Percentiles rank a stretch among this genome's conserved stretches.
Conservation (phyloP, 2,113 vertebrate genomes). For the Coptodon bakossiorum region DNA sequence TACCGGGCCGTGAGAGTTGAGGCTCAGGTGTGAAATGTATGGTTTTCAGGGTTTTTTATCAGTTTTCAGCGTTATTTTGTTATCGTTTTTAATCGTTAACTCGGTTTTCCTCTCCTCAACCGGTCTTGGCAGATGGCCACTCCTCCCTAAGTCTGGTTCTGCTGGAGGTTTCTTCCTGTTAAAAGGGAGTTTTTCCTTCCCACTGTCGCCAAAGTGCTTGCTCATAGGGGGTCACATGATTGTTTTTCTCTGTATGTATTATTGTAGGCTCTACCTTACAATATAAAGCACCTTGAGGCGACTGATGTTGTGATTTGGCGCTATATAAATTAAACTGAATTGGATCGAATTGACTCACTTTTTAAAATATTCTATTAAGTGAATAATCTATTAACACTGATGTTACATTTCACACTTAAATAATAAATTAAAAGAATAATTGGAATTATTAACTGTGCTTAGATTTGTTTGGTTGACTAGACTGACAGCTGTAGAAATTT, state of each 20-base stretch:
- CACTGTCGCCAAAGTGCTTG: not conserved
- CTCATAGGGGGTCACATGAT: not conserved
- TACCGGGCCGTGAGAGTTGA: too few relatives aligned
- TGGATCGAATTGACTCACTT: not conserved
- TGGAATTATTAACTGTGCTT: not conserved
- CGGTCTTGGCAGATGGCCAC: accelerated
- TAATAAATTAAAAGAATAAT: not conserved
- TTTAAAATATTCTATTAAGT: not conserved
- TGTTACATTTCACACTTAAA: not conserved
- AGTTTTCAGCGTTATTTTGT: too few relatives aligned
- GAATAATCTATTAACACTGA: not conserved
- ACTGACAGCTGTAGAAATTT: accelerated
- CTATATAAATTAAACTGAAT: not conserved
- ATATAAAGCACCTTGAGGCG: not conserved
- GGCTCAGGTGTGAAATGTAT: too few relatives aligned
- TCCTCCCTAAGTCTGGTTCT: accelerated
- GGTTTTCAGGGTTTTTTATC: too few relatives aligned
- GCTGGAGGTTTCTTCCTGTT: not conserved
- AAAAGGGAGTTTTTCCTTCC: not conserved
- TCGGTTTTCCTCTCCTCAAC: not conserved
- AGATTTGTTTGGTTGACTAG: not conserved
- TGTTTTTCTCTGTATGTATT: not conserved
- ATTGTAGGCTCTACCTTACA: accelerated
- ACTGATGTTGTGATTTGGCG: not conserved
- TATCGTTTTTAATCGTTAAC: too few relatives aligned